A percentile compares a stretch with the other conserved stretches of the same genome.
These are phyloP conservation scores for Drosophila colorata DNA, from an alignment of 2,888 invertebrate genomes.

Conservation along the genomic window DNA sequence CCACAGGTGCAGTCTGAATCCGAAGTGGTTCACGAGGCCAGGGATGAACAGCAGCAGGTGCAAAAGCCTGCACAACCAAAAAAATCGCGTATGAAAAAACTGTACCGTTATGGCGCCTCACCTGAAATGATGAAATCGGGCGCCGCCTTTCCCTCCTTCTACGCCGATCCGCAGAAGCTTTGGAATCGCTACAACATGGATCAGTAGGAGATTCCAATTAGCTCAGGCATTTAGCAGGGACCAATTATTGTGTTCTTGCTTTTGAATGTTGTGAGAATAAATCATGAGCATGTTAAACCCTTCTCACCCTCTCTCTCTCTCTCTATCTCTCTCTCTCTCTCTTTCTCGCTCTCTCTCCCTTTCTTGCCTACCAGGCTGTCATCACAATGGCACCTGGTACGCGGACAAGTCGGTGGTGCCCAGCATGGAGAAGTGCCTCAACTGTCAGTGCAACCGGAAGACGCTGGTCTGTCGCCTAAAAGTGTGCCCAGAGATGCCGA, in stretches of 20 bases:
- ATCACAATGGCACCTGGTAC: slow-evolving; percentile 90
- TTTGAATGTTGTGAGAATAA: slow-evolving; percentile 15
- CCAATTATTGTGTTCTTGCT: not conserved
- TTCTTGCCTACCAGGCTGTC: slow-evolving; percentile 87
- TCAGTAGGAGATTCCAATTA: not conserved
- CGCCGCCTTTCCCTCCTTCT: slow-evolving; percentile 43
- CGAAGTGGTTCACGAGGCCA: no score
- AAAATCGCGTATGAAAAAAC: slow-evolving; percentile 7
- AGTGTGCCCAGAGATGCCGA: slow-evolving; percentile 91
- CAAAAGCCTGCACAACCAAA: not conserved
- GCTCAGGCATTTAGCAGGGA: not conserved
- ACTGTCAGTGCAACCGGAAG: slow-evolving; percentile 90
- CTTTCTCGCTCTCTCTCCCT: no score
- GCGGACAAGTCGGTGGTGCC: slow-evolving; percentile 88
- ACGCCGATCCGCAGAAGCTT: slow-evolving; percentile 25
- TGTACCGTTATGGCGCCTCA: slow-evolving; percentile 40
- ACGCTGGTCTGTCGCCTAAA: slow-evolving; percentile 91
- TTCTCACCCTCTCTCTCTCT: not conserved
- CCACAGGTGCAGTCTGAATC: not conserved
- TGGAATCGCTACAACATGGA: slow-evolving; percentile 6
- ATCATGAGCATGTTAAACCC: slow-evolving; percentile 20
- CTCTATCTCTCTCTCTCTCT: not conserved
- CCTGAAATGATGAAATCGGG: slow-evolving; percentile 41
- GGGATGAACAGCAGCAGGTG: not conserved
- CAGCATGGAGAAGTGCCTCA: slow-evolving; percentile 91